Base-by-base conservation (phyloP, 2,888 invertebrate species). In the Tiphia femorata region DNA sequence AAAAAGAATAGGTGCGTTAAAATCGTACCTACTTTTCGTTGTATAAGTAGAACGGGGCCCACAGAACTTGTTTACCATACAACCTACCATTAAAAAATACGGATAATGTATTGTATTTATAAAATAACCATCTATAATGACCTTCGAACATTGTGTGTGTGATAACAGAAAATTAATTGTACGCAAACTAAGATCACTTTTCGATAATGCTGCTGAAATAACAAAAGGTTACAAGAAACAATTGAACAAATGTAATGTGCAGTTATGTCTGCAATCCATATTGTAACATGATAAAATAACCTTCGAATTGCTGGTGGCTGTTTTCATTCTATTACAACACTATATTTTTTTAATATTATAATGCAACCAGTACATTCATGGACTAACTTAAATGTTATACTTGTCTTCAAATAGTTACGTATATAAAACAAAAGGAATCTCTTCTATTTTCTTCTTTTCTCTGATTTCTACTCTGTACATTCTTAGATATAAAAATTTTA, bases 11-110 rank as follows among this genome's bases (percentile, higher is more conserved):
- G 16, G 30, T 23, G 37, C 43, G 48, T 44, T 41, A 21, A 53
- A 57, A 50, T 49, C 64, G 70, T 64, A 59, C 64, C 65, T 76
- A 70, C 57, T 75, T 78, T 76, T 72, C 70, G 74, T 77, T 79
- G 65, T 64, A 73, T 67, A 64, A 67, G 67, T 67, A 76, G 70
- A 70, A 67, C 70, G 79, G 80, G 80, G 78, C 80, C 80, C 80
- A 79, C 77, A 66, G 59, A 71, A 70, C 67, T 67, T 75, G 69
- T 73, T 65, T 71, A 74, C 70, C 66, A 76, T 62, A 61, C 53
- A 70, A 50, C 50, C 61, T 64, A 64, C 47, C 50, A 47, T 46
- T 59, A 64, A 54, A 64, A 53, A 41, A 48, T 57, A 50, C 43
- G 44, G 67, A 58, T 67, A 62, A 67, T 63, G 53, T 71, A 60